Conservation (phyloP, 2,797 vertebrate species). For the Acanthornis magna region DNA sequence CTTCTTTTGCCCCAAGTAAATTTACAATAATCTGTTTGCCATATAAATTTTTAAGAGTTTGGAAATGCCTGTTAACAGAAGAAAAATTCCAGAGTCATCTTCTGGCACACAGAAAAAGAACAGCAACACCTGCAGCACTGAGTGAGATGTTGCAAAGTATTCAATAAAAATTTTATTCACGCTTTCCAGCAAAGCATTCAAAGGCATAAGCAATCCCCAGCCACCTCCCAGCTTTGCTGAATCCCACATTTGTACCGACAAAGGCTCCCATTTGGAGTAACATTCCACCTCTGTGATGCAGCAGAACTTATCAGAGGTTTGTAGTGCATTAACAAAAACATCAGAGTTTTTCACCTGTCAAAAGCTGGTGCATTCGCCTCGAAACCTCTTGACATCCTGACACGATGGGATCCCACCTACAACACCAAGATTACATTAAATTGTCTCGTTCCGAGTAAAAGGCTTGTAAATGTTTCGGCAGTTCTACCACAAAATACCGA, state of each 20-base stretch:
- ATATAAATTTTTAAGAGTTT: slow-evolving; percentile 89
- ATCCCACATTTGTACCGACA: neutral
- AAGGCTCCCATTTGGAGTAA: neutral
- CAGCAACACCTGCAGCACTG: neutral
- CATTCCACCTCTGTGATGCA: neutral
- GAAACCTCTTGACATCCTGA: slow-evolving; percentile 96
- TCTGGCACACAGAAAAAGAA: neutral
- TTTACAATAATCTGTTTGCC: slow-evolving; percentile 97
- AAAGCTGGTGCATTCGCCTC: slow-evolving; percentile 98
- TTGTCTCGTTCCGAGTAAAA: neutral
- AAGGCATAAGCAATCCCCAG: neutral
- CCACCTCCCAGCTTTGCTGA: neutral
- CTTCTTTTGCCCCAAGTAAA: slow-evolving; percentile 95
- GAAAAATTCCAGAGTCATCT: neutral
- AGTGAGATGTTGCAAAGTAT: neutral
- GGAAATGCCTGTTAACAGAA: slow-evolving; percentile 86
- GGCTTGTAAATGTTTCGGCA: neutral
- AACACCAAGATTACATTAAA: neutral
- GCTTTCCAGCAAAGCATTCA: neutral
- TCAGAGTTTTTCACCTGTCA: slow-evolving; percentile 84
- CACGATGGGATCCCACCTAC: slow-evolving; percentile 97
- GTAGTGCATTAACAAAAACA: neutral
- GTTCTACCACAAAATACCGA: neutral
- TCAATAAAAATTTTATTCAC: neutral
- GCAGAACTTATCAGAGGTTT: neutral